Conservation (phyloP, 2,888 invertebrate species). For the Cryptus armator region DNA sequence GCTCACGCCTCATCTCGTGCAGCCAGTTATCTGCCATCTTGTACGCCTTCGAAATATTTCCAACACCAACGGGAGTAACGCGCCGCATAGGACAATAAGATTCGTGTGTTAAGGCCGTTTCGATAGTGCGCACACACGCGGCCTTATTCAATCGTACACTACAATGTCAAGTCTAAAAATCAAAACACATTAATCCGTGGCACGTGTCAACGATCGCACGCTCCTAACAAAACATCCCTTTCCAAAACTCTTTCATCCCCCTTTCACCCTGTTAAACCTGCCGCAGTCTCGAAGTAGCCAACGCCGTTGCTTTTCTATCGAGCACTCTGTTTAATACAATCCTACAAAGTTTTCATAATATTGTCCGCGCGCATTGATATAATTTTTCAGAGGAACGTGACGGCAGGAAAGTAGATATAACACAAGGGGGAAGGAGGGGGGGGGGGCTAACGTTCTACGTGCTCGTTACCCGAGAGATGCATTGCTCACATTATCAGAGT, state of each 20-base stretch:
- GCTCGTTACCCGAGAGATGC: constrained; percentile 74
- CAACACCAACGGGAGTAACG: constrained; percentile 44
- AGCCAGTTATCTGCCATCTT: constrained; percentile 59
- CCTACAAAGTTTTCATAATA: constrained; percentile 33
- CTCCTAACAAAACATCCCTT: constrained; percentile 78
- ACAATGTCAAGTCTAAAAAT: constrained; percentile 84
- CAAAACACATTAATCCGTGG: constrained; percentile 85
- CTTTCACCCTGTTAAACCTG: constrained; percentile 53
- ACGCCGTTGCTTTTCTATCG: constrained; percentile 53
- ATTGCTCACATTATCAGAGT: constrained; percentile 76
- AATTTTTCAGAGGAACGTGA: neutral
- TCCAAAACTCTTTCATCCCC: constrained; percentile 35
- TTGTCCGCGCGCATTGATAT: neutral
- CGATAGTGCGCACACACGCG: constrained; percentile 49
- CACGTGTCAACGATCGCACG: constrained; percentile 84
- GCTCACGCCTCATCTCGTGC: constrained; percentile 33
- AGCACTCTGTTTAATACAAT: constrained; percentile 43
- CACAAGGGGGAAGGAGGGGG: too few species aligned
- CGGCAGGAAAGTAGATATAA: too few species aligned
- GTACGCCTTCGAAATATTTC: constrained; percentile 44
- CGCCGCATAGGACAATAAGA: constrained; percentile 30
- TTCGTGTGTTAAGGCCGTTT: constrained; percentile 49
- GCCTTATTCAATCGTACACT: constrained; percentile 70
- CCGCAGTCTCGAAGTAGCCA: constrained; percentile 61
- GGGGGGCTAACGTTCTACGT: constrained; percentile 11